phyloP scores from a whole-genome alignment of 2,888 invertebrate species.

The Eurytoma adleriae region DNA sequence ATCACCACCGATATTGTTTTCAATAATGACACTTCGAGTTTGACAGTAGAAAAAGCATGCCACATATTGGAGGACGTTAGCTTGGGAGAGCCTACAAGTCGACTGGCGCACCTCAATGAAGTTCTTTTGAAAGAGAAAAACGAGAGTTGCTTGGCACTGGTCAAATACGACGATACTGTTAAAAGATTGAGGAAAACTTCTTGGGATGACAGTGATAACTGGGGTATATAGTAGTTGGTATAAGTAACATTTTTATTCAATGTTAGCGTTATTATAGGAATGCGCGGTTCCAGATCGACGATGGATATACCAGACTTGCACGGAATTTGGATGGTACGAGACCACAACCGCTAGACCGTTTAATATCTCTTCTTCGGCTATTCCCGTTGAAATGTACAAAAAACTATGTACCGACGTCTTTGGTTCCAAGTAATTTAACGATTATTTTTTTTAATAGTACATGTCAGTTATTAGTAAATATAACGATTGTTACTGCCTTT shows the following conservation, averaged over 20 bases:
- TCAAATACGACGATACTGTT: slow-evolving; percentile 1
- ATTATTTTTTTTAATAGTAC: slow-evolving; percentile 74
- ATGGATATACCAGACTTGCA: slow-evolving; percentile 96
- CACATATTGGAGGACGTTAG: slow-evolving; percentile 83
- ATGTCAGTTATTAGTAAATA: no score
- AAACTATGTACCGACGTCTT: slow-evolving; percentile 90
- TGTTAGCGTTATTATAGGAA: slow-evolving; percentile 77
- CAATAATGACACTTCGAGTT: slow-evolving; percentile 91
- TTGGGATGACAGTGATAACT: background rate
- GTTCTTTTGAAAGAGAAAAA: slow-evolving; percentile 82
- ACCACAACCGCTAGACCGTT: slow-evolving; percentile 82
- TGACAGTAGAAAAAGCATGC: slow-evolving; percentile 91
- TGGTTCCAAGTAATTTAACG: slow-evolving; percentile 82
- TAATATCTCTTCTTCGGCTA: slow-evolving; percentile 85
- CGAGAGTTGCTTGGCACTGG: slow-evolving; percentile 82
- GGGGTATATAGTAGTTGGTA: background rate
- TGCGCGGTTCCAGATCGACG: slow-evolving; percentile 83
- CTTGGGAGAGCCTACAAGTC: slow-evolving; percentile 80
- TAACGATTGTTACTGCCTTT: background rate
- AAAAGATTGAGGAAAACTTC: background rate
- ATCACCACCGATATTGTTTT: slow-evolving; percentile 95
- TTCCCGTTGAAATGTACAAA: slow-evolving; percentile 86
- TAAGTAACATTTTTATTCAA: no score
- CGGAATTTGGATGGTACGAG: slow-evolving; percentile 97
- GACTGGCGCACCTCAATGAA: slow-evolving; percentile 85